phyloP scores from a whole-genome alignment of 2,113 vertebrate species.

The Heterotis niloticus region DNA sequence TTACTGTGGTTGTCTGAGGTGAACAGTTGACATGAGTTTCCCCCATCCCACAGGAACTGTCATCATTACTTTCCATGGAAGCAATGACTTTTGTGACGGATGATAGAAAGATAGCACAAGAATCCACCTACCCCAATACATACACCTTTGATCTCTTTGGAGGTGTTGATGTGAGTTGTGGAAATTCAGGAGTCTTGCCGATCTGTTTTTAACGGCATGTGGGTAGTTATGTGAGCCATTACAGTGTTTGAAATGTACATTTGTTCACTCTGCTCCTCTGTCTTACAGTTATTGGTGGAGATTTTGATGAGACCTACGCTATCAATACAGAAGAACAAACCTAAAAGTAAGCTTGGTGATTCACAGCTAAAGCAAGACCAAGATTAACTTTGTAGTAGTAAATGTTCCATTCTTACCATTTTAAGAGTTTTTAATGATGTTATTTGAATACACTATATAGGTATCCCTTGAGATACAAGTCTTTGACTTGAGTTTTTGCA shows the following conservation, averaged over 20 bases:
- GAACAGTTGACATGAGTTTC: neutral
- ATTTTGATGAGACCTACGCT: conserved; percentile 96
- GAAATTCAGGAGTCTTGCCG: neutral
- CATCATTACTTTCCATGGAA: conserved; percentile 93
- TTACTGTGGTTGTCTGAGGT: neutral
- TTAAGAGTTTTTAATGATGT: neutral
- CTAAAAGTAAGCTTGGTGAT: conserved; percentile 75
- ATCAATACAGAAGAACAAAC: conserved; percentile 87
- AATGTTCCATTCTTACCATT: neutral
- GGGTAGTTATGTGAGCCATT: neutral
- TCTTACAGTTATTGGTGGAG: conserved; percentile 85
- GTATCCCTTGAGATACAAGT: no score
- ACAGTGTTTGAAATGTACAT: neutral
- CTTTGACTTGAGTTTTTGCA: no score
- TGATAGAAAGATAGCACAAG: conserved; percentile 86
- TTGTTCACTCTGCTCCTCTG: conserved; percentile 19
- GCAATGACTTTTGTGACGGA: conserved; percentile 97
- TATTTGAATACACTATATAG: no score
- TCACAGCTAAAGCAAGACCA: neutral
- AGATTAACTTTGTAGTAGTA: neutral
- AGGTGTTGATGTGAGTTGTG: conserved; percentile 88
- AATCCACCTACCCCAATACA: conserved; percentile 90
- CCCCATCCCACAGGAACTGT: conserved; percentile 74
- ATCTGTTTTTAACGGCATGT: neutral
- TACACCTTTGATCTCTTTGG: conserved; percentile 97